These are phyloP conservation scores for Bambusicola thoracicus DNA, from an alignment of 2,113 vertebrate species.

Conservation along the genomic window DNA sequence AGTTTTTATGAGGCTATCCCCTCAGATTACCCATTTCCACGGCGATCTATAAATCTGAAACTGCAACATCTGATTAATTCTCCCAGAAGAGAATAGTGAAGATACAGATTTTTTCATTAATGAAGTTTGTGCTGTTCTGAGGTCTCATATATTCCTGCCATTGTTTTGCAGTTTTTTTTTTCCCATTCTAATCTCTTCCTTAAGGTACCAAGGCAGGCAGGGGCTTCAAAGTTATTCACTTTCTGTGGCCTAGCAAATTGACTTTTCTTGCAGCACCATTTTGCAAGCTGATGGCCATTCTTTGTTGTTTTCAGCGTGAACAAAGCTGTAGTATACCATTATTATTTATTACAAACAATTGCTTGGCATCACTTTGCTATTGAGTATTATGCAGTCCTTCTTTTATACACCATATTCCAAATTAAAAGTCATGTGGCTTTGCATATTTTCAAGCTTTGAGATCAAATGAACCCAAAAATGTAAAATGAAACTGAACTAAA, in stretches of 20 bases:
- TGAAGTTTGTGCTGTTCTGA: constrained; percentile 58
- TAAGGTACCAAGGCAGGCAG: not conserved
- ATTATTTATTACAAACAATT: constrained; percentile 37
- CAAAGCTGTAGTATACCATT: not conserved
- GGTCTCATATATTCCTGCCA: constrained; percentile 18
- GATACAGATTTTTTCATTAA: constrained; percentile 70
- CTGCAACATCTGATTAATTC: constrained; percentile 68
- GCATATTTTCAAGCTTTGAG: constrained; percentile 25
- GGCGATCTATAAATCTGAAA: constrained; percentile 71
- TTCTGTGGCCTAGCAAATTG: not conserved
- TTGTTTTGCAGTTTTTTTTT: constrained; percentile 25
- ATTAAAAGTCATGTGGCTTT: constrained; percentile 21
- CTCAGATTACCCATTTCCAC: constrained; percentile 52
- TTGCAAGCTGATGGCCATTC: not conserved
- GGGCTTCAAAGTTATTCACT: not conserved
- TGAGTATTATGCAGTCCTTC: constrained; percentile 3
- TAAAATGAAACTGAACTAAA: constrained; percentile 29
- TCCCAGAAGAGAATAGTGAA: constrained; percentile 52
- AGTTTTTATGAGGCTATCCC: constrained; percentile 73
- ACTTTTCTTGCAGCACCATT: not conserved
- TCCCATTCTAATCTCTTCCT: not conserved
- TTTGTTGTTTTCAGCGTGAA: not conserved
- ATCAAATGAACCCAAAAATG: constrained; percentile 32
- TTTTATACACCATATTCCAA: constrained; percentile 18
- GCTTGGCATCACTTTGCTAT: constrained; percentile 10